Conservation (phyloP, 2,888 invertebrate species). For the Ommatoiulus sabulosus region DNA sequence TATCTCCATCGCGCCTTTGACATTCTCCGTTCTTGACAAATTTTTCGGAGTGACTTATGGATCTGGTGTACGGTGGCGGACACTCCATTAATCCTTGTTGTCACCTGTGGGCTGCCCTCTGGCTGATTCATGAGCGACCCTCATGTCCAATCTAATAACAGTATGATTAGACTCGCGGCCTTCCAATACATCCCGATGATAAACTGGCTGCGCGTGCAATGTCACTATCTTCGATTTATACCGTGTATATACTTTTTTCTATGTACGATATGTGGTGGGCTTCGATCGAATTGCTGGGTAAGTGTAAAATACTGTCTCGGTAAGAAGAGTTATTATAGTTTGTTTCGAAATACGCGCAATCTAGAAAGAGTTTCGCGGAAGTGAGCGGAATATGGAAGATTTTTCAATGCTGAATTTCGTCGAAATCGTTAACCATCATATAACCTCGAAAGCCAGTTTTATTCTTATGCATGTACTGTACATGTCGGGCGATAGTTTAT, state of each 20-base stretch:
- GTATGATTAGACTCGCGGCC: slow-evolving; percentile 54
- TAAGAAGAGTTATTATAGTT: neutral
- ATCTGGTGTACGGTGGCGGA: slow-evolving; percentile 51
- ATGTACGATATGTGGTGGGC: neutral
- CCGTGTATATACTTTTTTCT: neutral
- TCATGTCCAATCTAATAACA: slow-evolving; percentile 56
- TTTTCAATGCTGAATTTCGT: no score
- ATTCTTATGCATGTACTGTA: no score
- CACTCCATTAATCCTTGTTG: slow-evolving; percentile 58
- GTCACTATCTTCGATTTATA: slow-evolving; percentile 19
- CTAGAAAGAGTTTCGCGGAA: neutral
- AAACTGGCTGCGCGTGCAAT: slow-evolving; percentile 28
- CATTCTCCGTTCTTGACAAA: slow-evolving; percentile 3
- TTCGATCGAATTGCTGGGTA: neutral
- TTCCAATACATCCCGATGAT: slow-evolving; percentile 31
- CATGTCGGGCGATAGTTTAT: no score
- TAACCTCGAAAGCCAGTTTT: no score
- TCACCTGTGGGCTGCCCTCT: slow-evolving; percentile 55
- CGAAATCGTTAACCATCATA: no score
- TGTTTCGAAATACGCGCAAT: neutral
- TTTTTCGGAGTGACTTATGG: slow-evolving; percentile 53
- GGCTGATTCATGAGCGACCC: slow-evolving; percentile 56
- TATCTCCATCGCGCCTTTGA: slow-evolving; percentile 34
- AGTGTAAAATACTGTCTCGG: neutral
- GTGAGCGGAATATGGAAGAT: neutral